Evolutionary conservation across 2,797 vertebrate genomes (phyloP), one percentile per base, ranked within the genome.

Genomic region (Clarias platycephalus): DNA sequence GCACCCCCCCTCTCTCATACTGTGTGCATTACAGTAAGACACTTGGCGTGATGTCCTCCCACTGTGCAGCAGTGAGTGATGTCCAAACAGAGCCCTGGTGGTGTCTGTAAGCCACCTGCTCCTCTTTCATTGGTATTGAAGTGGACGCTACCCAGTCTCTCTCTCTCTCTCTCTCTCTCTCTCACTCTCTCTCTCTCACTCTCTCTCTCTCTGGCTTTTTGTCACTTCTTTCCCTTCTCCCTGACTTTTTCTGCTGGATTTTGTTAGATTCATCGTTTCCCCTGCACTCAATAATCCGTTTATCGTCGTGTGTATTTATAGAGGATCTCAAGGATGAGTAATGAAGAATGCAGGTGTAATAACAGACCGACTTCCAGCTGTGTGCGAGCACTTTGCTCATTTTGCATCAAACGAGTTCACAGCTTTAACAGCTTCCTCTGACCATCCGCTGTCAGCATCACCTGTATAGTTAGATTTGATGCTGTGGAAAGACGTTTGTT

Each of bases 71-170:
- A 75, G 70, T 63, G 80, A 85, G 80, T 44, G 85, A 86, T 86
- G 84, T 81, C 86, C 84, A 87, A 87, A 85, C 86, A 85, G 84
- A 85, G 81, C 60, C 68, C 87, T 71, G 82, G 83, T 81, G 58
- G 81, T 75, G 87, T 85, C 88, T 87, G 84, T 85, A 85, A 81
- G 87, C 89, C 89, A 89, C 87, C 89, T 89, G 89, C 87, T 87
- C 84, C 78, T 87, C 86, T 81, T 80, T 89, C 80, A 86, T 57
- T 87, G 84, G 37, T 60, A 55, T 62, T 57, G 71, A 80, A 83
- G 40, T 64, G 79, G 76, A 86, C 79, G 67, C 83, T 55, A 85
- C 58, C 66, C 62, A 80, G 75, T 2, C 0, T 40, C 34, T 4
- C 31, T 12, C 37, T 24, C 37, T 34, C 37, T 34, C 28, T 67